phyloP scores from a whole-genome alignment of 2,888 invertebrate genomes.

The Acleris emargana region DNA sequence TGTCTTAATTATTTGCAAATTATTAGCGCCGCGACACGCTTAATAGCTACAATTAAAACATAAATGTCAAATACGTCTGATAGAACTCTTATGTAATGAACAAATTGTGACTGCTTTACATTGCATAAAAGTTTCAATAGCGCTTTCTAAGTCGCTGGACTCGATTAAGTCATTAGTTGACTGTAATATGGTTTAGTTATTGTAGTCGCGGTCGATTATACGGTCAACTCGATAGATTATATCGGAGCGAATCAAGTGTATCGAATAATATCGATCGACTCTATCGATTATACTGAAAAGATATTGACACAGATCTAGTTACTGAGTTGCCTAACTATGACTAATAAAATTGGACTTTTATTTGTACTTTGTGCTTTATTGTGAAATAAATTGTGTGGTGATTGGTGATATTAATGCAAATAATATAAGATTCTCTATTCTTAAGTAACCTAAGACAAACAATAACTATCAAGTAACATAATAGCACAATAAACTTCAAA shows the following conservation, averaged over 20 bases:
- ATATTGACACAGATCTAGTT: slow-evolving; percentile 50
- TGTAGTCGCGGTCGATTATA: slow-evolving; percentile 63
- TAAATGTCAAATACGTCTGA: slow-evolving; percentile 25
- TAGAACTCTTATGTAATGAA: slow-evolving; percentile 29
- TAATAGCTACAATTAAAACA: slow-evolving; percentile 20
- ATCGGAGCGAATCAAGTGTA: slow-evolving; percentile 65
- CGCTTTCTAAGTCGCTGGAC: slow-evolving; percentile 66
- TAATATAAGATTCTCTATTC: background rate
- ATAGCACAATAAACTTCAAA: slow-evolving; percentile 12
- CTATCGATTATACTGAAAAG: slow-evolving; percentile 71
- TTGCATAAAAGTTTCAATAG: slow-evolving; percentile 59
- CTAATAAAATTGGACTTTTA: slow-evolving; percentile 9
- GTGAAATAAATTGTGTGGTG: background rate
- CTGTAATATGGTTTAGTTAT: slow-evolving; percentile 62
- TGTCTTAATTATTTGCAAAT: slow-evolving; percentile 25
- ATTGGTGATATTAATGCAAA: too few species aligned
- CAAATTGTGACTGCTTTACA: slow-evolving; percentile 34
- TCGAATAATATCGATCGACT: slow-evolving; percentile 59
- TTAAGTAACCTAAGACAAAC: slow-evolving; percentile 16
- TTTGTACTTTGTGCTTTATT: background rate
- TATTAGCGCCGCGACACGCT: slow-evolving; percentile 25
- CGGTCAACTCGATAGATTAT: slow-evolving; percentile 50
- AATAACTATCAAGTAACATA: slow-evolving; percentile 14
- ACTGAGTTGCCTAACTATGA: slow-evolving; percentile 31
- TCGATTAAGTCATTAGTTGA: slow-evolving; percentile 69